These are phyloP conservation scores for Bergia sp. DNA, from an alignment of 92 coral and sea anemone genomes.

Conservation along the genomic window DNA sequence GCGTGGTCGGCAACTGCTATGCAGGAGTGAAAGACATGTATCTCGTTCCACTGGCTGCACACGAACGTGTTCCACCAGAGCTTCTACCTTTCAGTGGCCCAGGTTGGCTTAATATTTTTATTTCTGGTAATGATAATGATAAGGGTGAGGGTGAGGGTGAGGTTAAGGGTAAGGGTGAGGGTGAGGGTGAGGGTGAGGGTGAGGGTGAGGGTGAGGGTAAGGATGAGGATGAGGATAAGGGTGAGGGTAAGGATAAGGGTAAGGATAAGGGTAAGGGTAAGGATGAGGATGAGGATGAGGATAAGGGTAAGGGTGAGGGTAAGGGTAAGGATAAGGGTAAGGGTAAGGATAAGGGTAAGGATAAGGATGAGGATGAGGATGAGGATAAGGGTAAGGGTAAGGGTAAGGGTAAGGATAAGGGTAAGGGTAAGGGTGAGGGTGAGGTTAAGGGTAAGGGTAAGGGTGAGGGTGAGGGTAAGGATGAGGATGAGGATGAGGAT, in stretches of 20 bases:
- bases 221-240: background rate
- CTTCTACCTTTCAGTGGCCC: slow-evolving; percentile 96
- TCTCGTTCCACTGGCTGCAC: slow-evolving; percentile 89
- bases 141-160: background rate
- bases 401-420: background rate
- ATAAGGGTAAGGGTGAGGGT: background rate
- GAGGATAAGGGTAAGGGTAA: background rate
- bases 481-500: background rate
- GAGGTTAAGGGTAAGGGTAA: background rate
- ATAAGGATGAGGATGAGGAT: background rate
- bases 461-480: background rate
- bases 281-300: background rate
- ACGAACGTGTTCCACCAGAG: slow-evolving; percentile 82
- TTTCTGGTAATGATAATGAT: background rate
- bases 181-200: background rate
- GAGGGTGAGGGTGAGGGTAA: background rate
- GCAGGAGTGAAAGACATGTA: slow-evolving; percentile 97
- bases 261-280: background rate
- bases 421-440: background rate
- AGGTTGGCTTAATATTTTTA: slow-evolving; percentile 57
- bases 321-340: background rate
- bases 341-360: background rate
- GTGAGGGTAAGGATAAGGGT: background rate
- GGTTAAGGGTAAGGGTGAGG: background rate
- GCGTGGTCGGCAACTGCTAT: slow-evolving; percentile 96